Evolutionary conservation across 2,888 invertebrate species (phyloP).

Genomic region (Drosophila nr. perissopoda): DNA sequence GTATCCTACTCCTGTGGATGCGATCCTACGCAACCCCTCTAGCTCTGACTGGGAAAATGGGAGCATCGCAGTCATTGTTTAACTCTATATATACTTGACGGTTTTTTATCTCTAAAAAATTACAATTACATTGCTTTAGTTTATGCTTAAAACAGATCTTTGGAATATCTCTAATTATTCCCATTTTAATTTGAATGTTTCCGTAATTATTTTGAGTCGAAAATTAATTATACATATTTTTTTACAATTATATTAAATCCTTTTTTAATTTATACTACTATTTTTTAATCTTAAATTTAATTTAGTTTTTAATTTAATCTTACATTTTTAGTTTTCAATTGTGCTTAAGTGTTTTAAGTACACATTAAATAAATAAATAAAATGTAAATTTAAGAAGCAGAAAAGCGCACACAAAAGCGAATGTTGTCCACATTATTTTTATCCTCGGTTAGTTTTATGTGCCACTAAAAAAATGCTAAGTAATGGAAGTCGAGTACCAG

Average conservation of each 20-base stretch:
- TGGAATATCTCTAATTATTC: background rate
- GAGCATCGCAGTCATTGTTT: background rate
- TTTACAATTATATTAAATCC: background rate
- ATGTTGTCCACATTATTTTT: background rate
- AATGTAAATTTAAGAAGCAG: background rate
- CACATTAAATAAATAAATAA: background rate
- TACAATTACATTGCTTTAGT: background rate
- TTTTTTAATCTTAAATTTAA: background rate
- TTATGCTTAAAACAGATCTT: background rate
- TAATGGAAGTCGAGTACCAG: slow-evolving; percentile 27
- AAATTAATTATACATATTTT: background rate
- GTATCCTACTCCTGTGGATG: slow-evolving; percentile 5
- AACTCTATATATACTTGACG: background rate
- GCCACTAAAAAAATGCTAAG: slow-evolving; percentile 29
- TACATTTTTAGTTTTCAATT: background rate
- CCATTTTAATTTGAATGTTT: background rate
- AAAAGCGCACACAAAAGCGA: slow-evolving; percentile 14
- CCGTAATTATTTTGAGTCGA: background rate
- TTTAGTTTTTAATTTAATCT: background rate
- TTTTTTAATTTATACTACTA: background rate
- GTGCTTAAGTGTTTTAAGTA: background rate
- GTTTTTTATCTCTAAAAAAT: background rate
- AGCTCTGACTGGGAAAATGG: background rate
- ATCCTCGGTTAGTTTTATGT: slow-evolving; percentile 33
- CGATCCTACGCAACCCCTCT: slow-evolving; percentile 10